Evolutionary conservation across 2,113 vertebrate genomes (phyloP).

Genomic region (Seriola quinqueradiata): DNA sequence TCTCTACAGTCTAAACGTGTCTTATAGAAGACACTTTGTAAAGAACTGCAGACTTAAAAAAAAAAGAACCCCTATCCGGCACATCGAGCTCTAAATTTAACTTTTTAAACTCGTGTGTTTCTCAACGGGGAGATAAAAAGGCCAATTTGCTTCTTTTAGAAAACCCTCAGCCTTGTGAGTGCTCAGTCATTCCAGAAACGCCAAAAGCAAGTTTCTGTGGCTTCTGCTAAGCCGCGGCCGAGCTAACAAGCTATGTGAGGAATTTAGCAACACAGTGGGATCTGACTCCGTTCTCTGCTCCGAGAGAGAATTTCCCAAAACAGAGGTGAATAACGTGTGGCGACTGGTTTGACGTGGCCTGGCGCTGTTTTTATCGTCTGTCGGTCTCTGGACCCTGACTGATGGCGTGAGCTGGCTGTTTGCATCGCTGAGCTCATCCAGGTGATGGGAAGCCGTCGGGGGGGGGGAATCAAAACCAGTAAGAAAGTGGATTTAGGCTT

Average conservation of each 20-base stretch:
- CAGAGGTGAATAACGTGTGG: constrained; percentile 45
- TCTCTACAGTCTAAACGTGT: not conserved
- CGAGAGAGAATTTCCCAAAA: constrained; percentile 30
- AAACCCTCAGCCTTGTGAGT: constrained; percentile 34
- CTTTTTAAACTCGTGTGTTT: constrained; percentile 29
- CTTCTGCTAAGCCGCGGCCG: constrained; percentile 57
- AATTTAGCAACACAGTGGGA: constrained; percentile 67
- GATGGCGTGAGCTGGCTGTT: constrained; percentile 28
- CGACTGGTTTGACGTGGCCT: constrained; percentile 33
- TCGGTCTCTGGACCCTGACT: constrained; percentile 39
- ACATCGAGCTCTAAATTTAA: constrained; percentile 8
- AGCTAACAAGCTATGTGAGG: constrained; percentile 64
- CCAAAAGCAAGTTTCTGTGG: constrained; percentile 67
- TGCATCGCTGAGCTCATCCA: constrained; percentile 2
- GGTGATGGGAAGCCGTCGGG: not conserved
- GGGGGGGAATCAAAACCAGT: too few relatives aligned
- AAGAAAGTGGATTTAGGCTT: not conserved
- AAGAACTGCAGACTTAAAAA: not conserved
- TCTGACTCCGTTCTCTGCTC: constrained; percentile 45
- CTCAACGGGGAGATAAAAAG: constrained; percentile 3
- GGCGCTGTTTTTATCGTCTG: constrained; percentile 45
- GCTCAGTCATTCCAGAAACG: constrained; percentile 47
- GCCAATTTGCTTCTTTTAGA: constrained; percentile 37
- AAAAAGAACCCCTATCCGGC: not conserved
- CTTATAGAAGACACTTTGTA: not conserved